Base-by-base conservation (phyloP, 2,113 vertebrate genomes). In the Nesoenas mayeri region DNA sequence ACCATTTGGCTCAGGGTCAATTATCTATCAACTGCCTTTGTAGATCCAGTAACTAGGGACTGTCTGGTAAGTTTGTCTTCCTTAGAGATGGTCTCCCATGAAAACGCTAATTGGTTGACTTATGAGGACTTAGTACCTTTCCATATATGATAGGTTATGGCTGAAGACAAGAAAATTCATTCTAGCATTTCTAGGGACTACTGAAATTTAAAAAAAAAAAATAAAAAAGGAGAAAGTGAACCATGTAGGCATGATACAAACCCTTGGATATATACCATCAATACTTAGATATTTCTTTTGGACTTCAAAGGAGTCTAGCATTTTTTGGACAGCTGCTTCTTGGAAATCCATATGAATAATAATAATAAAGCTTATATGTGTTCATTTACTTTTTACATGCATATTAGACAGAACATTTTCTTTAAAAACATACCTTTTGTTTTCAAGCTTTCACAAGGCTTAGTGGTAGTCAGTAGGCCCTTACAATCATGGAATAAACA, bases 401-500 rank as follows among this genome's bases (percentile, higher is more conserved):
- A 71, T 48, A 60, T 67, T 26, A 71, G 28, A 4, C 18, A 53
- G 29, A 66, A 31, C 8, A 22, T 56, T 73, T 80, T 48, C 12
- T 79, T 75, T 65, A 12, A 88, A 82, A 69, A 67, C 2, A 5
- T 28, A 15, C 6, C 1, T 48, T 75, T 86, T 88, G 22, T 72
- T 94, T 96, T 95, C 79, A 93, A 64, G 89, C 58, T 85, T 87
- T 93, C 54, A 81, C n/a, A 93, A 91, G 69, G 58, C 50, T 79
- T 95, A 62, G 61, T 88, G 93, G 86, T 89, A 93, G 89, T 64
- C 38, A 60, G 51, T 58, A 56, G 80, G 40, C 57, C 15, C 47
- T 51, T 75, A 74, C 38, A 91, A 84, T 60, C 62, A 57, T 10
- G 10, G 57, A 57, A 91, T 81, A 51, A 40, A 47, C 50, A 40